These are phyloP conservation scores for Pagrus major DNA, from an alignment of 2,113 vertebrate genomes.

Conservation along the genomic window DNA sequence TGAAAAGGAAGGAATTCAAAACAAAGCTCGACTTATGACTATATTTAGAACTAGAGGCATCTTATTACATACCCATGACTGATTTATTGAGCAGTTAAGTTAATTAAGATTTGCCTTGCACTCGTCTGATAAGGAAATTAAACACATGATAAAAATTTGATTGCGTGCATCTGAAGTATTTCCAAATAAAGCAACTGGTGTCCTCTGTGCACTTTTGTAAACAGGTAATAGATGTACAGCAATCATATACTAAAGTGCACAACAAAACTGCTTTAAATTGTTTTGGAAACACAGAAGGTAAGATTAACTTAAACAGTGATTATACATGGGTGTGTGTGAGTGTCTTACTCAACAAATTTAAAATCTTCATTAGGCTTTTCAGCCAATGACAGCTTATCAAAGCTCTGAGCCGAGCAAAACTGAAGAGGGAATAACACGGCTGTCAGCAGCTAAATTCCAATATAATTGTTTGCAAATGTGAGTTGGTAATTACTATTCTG, in stretches of 20 bases:
- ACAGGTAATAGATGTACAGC: constrained; percentile 9
- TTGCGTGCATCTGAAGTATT: neutral
- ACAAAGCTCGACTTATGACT: constrained; percentile 2
- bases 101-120: constrained; percentile 5
- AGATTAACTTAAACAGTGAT: neutral
- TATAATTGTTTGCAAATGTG: constrained; percentile 70
- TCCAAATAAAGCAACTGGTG: constrained; percentile 1
- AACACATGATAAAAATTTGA: constrained; percentile 26
- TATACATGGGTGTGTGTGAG: neutral
- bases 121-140: neutral
- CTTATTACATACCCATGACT: neutral
- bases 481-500: constrained; percentile 27
- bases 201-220: neutral
- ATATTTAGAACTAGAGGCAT: constrained; percentile 5
- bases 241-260: constrained; percentile 9
- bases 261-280: constrained; percentile 9
- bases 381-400: constrained; percentile 46
- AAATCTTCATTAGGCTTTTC: constrained; percentile 32
- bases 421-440: constrained; percentile 36
- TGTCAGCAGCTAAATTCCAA: constrained; percentile 45
- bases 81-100: constrained; percentile 22
- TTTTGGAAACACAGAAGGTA: constrained; percentile 16
- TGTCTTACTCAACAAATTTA: neutral
- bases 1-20: neutral
- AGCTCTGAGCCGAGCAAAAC: constrained; percentile 43